phyloP scores from a whole-genome alignment of 2,113 vertebrate species.

The Apteryx mantelli region DNA sequence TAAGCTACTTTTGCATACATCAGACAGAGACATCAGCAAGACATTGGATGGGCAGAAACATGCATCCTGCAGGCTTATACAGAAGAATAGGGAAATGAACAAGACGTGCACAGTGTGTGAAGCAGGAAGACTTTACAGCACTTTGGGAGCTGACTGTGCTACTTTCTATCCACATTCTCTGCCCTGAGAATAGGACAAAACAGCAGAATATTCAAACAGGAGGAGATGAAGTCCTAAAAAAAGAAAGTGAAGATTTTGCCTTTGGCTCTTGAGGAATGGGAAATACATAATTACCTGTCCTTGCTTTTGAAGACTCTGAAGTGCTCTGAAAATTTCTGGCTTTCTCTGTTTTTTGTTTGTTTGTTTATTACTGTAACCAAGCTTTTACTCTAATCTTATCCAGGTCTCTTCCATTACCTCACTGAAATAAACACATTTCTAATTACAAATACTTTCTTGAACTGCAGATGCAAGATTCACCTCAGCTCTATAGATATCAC shows the following conservation, averaged over 20 bases:
- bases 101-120: neutral
- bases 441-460: neutral
- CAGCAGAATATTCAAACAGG: neutral
- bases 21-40: neutral
- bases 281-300: neutral
- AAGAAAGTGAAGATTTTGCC: neutral
- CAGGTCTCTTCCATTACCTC: neutral
- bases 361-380: neutral
- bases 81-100: neutral
- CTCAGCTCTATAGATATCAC: neutral
- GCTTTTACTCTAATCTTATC: neutral
- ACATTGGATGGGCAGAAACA: neutral
- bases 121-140: neutral
- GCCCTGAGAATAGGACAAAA: neutral
- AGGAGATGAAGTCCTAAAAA: neutral
- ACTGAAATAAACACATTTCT: neutral
- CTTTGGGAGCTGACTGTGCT: neutral
- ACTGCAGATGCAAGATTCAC: neutral
- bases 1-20: rapidly evolving
- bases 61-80: neutral
- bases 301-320: neutral
- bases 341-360: neutral
- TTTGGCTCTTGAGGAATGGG: neutral
- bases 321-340: rapidly evolving
- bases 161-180: neutral